phyloP scores from a whole-genome alignment of 2,113 vertebrate species.

The Panthera uncia region DNA sequence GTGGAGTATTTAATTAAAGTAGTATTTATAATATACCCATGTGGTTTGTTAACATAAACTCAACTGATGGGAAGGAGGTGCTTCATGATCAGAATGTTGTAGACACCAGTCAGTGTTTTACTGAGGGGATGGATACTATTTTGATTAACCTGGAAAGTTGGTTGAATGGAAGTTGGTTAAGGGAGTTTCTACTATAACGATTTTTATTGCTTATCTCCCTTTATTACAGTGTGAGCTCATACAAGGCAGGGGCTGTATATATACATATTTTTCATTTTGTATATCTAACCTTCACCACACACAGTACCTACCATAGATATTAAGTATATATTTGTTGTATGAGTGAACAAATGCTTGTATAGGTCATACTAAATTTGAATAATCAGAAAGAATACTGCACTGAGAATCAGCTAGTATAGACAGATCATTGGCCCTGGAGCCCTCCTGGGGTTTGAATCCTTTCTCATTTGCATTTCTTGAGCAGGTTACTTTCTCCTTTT shows the following conservation, averaged over 20 bases:
- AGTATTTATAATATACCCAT: not conserved
- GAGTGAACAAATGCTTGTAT: not conserved
- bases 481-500: not conserved
- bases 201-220: not conserved
- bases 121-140: not conserved
- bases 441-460: not conserved
- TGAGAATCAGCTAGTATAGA: not conserved
- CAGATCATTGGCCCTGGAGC: not conserved
- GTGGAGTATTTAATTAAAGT: slow-evolving; percentile 20
- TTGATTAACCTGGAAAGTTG: not conserved
- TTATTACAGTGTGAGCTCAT: not conserved
- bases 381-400: not conserved
- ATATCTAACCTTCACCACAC: not conserved
- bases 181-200: not conserved
- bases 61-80: not conserved
- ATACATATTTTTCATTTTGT: not conserved
- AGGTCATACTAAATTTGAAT: slow-evolving; percentile 30
- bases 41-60: not conserved
- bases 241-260: not conserved
- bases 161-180: not conserved
- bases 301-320: not conserved
- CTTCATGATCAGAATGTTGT: not conserved
- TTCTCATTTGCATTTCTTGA: slow-evolving; percentile 13
- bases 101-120: not conserved
- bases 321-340: not conserved